Conservation (phyloP, 2,113 vertebrate genomes). For the Pleuronectes platessa region DNA sequence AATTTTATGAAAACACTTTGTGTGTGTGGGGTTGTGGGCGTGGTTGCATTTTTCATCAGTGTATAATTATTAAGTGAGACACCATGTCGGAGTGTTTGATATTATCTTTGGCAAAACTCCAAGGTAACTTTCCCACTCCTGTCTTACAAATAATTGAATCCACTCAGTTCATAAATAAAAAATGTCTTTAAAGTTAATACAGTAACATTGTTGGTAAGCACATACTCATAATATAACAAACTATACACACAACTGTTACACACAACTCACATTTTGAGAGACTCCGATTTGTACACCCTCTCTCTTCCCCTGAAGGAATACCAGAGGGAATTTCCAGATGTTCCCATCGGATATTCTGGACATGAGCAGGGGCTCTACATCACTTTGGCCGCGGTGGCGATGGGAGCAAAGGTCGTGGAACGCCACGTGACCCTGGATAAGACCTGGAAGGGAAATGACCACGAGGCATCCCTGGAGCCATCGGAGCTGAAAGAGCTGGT, state of each 20-base stretch:
- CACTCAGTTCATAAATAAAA: background rate
- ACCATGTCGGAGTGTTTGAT: too few species aligned
- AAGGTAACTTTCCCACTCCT: background rate
- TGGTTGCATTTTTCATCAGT: too few species aligned
- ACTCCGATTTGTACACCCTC: background rate
- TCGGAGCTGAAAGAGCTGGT: slow-evolving; percentile 86
- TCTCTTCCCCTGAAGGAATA: slow-evolving; percentile 3
- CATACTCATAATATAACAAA: background rate
- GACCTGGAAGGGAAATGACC: slow-evolving; percentile 89
- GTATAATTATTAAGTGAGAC: too few species aligned
- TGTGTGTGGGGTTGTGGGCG: background rate
- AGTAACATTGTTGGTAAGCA: background rate
- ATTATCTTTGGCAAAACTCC: too few species aligned
- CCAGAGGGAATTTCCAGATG: slow-evolving; percentile 83
- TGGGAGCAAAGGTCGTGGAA: slow-evolving; percentile 91
- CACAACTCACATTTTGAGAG: background rate
- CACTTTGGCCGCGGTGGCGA: slow-evolving; percentile 58
- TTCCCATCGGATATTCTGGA: slow-evolving; percentile 92
- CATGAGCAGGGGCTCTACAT: slow-evolving; percentile 85
- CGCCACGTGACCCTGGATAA: slow-evolving; percentile 92
- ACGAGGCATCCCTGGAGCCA: slow-evolving; percentile 88
- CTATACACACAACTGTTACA: background rate
- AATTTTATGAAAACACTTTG: background rate
- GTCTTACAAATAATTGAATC: background rate
- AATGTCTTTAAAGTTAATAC: background rate